These are phyloP conservation scores for Brachionus angularis DNA, from an alignment of 1,140 invertebrate species.

Conservation along the genomic window DNA sequence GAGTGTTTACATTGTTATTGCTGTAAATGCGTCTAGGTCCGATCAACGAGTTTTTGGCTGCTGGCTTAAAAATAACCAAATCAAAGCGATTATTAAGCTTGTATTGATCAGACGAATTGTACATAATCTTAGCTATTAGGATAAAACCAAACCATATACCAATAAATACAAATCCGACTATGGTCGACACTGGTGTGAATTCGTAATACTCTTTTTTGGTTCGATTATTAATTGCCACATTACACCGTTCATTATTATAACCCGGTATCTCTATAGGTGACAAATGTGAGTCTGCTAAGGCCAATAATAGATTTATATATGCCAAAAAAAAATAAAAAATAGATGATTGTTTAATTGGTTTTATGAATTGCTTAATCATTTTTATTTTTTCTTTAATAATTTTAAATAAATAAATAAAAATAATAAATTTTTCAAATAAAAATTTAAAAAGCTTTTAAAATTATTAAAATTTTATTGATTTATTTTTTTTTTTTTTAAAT, in stretches of 20 bases:
- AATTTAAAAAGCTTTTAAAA: background rate
- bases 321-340: background rate
- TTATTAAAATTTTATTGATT: slow-evolving; percentile 19
- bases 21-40: slow-evolving; percentile 28
- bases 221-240: slow-evolving; percentile 15
- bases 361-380: too few species aligned
- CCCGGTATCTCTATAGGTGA: slow-evolving; percentile 20
- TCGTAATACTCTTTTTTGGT: slow-evolving; percentile 14
- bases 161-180: slow-evolving; percentile 20
- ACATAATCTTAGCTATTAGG: slow-evolving; percentile 34
- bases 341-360: too few species aligned
- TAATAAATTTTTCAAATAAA: background rate
- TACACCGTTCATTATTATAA: slow-evolving; percentile 26
- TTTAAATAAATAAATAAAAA: too few species aligned
- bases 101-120: slow-evolving; percentile 22
- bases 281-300: background rate
- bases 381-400: too few species aligned
- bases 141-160: slow-evolving; percentile 19
- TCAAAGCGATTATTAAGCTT: slow-evolving; percentile 34
- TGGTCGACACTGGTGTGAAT: slow-evolving; percentile 20
- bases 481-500: too few species aligned
- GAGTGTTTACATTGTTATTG: slow-evolving; percentile 18
- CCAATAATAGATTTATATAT: background rate
- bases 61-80: slow-evolving; percentile 32
- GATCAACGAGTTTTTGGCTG: slow-evolving; percentile 26